phyloP scores from a whole-genome alignment of 2,888 invertebrate genomes.

The Cephus spinipes region DNA sequence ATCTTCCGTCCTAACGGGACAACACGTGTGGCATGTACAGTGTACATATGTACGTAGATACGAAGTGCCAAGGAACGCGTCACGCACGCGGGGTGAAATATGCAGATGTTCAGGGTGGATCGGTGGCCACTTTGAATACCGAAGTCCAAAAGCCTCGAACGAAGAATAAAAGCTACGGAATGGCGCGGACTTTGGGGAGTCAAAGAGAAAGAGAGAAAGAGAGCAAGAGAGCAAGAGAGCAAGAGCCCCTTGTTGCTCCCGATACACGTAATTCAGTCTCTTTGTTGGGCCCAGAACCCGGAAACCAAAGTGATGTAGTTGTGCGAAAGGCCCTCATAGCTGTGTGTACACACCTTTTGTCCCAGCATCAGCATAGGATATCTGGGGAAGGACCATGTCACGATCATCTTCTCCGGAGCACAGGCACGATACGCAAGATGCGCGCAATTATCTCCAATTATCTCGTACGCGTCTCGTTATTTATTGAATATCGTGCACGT shows the following conservation, averaged over 20 bases:
- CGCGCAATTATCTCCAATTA: constrained; percentile 51
- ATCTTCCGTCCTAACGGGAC: no score
- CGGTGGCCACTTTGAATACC: background rate
- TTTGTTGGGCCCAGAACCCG: constrained; percentile 9
- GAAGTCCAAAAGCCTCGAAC: background rate
- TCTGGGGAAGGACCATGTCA: background rate
- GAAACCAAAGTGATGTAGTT: constrained; percentile 4
- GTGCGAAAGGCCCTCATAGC: background rate
- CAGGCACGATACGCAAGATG: constrained; percentile 44
- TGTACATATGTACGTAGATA: no score
- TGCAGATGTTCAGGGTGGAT: no score
- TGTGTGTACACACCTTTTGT: no score
- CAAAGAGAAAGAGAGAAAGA: no score
- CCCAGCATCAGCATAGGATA: background rate
- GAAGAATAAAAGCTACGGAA: background rate
- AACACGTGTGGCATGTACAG: no score
- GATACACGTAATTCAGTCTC: background rate
- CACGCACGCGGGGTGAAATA: no score
- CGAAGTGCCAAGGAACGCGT: no score
- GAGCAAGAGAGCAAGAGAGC: background rate
- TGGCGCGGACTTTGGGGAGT: constrained; percentile 6
- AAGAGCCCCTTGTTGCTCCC: background rate
- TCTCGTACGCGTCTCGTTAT: constrained; percentile 54
- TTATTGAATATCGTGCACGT: constrained; percentile 41
- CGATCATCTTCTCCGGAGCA: background rate